Conservation (phyloP, 2,113 vertebrate genomes). For the Romanogobio albipinnatus region DNA sequence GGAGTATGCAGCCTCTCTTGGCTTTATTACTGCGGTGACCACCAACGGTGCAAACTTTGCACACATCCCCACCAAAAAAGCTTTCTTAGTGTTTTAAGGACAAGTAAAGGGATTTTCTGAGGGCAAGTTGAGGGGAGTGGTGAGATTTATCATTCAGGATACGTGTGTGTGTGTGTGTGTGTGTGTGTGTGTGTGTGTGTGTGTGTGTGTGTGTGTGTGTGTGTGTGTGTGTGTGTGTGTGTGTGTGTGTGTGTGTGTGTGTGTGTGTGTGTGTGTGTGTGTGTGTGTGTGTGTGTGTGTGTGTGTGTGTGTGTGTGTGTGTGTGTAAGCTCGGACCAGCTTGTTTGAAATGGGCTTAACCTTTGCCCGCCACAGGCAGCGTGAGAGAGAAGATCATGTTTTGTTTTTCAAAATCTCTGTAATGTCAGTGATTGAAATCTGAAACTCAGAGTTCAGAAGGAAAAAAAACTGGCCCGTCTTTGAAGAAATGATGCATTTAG, state of each 20-base stretch:
- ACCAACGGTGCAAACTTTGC: slow-evolving; percentile 59
- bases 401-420: slow-evolving; percentile 65
- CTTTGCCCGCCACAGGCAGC: slow-evolving; percentile 58
- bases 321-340: slow-evolving; percentile 66
- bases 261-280: too few relatives aligned
- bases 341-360: slow-evolving; percentile 76
- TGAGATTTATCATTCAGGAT: slow-evolving; percentile 33
- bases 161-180: slow-evolving; percentile 59
- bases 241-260: too few relatives aligned
- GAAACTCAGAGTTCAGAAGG: slow-evolving; percentile 54
- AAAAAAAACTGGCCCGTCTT: slow-evolving; percentile 35
- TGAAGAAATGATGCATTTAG: slow-evolving; percentile 58
- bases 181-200: slow-evolving; percentile 53
- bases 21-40: slow-evolving; percentile 67
- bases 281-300: too few relatives aligned
- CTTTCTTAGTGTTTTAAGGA: slow-evolving; percentile 37
- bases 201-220: slow-evolving; percentile 54
- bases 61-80: slow-evolving; percentile 12
- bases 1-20: slow-evolving; percentile 64
- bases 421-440: slow-evolving; percentile 66
- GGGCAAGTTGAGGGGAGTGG: neutral
- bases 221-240: too few relatives aligned
- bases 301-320: slow-evolving; percentile 62
- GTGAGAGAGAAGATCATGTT: slow-evolving; percentile 66
- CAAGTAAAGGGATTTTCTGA: neutral